Conservation (phyloP, 2,888 invertebrate genomes). For the Himalopsyche anomala region DNA sequence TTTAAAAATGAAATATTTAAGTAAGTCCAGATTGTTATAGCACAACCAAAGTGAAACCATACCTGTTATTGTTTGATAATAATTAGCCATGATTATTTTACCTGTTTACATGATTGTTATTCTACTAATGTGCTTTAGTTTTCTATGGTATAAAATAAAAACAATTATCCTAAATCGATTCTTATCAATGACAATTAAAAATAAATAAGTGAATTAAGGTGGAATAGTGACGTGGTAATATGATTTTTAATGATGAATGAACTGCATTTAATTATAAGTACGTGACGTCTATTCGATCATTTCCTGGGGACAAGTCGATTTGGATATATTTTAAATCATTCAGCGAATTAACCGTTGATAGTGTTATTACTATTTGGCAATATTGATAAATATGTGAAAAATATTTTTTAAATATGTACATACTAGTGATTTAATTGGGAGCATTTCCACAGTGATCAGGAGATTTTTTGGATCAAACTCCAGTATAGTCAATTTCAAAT, state of each 20-base stretch:
- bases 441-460: too few relatives aligned
- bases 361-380: background rate
- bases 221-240: background rate
- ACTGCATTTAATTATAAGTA: constrained; percentile 14
- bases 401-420: too few relatives aligned
- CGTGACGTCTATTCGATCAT: background rate
- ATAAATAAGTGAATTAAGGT: background rate
- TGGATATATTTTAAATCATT: background rate
- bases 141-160: background rate
- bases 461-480: too few relatives aligned
- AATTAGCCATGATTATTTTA: too few relatives aligned
- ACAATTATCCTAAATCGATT: constrained; percentile 14
- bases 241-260: constrained; percentile 28
- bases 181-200: background rate
- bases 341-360: background rate
- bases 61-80: too few relatives aligned
- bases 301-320: background rate
- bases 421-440: too few relatives aligned
- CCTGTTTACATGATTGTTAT: background rate
- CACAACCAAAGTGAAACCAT: too few relatives aligned
- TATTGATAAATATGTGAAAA: background rate
- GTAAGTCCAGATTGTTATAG: too few relatives aligned
- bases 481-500: too few relatives aligned
- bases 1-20: too few relatives aligned
- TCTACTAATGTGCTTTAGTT: background rate